Evolutionary conservation across 2,113 vertebrate genomes (phyloP).

Genomic region (Hylia prasina): DNA sequence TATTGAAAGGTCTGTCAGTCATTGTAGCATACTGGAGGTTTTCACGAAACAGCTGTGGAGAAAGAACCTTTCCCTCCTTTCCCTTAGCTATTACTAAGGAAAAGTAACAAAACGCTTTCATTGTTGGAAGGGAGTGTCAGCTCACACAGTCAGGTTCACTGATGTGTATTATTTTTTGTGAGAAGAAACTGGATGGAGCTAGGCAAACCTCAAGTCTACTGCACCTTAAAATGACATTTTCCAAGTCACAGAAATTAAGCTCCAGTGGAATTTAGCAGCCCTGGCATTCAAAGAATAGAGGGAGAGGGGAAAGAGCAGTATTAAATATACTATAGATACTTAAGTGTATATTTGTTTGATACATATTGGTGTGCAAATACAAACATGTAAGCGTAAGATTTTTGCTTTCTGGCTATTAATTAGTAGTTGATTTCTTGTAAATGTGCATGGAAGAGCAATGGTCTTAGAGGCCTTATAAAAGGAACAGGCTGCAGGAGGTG

Average conservation of each 20-base stretch:
- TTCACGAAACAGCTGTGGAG: slow-evolving; percentile 23
- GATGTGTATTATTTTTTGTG: neutral
- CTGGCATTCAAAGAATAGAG: neutral
- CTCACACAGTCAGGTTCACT: neutral
- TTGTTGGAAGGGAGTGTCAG: neutral
- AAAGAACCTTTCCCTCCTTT: neutral
- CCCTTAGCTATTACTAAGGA: neutral
- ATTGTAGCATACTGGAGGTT: neutral
- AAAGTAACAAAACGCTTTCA: neutral
- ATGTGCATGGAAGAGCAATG: neutral
- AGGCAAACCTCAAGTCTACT: neutral
- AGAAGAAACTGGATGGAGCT: neutral
- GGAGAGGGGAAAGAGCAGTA: neutral
- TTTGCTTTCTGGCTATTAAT: neutral
- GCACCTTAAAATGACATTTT: neutral
- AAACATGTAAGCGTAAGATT: neutral
- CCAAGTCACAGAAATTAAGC: neutral
- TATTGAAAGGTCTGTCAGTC: neutral
- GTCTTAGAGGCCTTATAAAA: neutral
- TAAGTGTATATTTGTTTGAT: neutral
- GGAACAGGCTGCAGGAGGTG: neutral
- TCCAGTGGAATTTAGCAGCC: neutral
- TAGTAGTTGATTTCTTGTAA: neutral
- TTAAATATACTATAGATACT: neutral
- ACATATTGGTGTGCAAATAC: neutral